Evolutionary conservation across 1,140 invertebrate species (phyloP), one percentile per base, ranked within the genome.

Genomic region (Hesperophylax magnus): DNA sequence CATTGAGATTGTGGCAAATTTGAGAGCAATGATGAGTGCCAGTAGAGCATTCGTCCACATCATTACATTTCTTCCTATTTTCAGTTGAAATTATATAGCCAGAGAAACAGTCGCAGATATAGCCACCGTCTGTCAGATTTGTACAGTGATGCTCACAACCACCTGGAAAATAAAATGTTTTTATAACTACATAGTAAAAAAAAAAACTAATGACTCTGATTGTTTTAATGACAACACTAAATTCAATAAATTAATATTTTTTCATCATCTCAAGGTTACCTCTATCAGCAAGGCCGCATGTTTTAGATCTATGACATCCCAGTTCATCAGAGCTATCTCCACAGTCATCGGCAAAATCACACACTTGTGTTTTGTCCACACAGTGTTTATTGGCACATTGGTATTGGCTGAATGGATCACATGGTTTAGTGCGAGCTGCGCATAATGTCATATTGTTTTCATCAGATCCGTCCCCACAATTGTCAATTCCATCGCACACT

Each of bases 361-460:
- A 99, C 0, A 98, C 92, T 86, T 94, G 94, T 0, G 89, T 86
- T 27, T 94, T 91, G 34, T 94, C 93, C 63, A 99, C 93, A 87
- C 98, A 99, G 78, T 95, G 95, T 74, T 96, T 94, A 89, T 99
- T 99, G 39, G 94, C 93, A 88, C 98, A 99, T 84, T 96, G 94
- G 86, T 95, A 98, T 87, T 97, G 95, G 1, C 89, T 89, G 78
- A 93, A 92, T 0, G 93, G 91, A 85, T 96, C 93, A 87, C 96
- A 97, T 6, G 94, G 93, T 81, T 93, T 92, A 60, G 92, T 90
- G 80, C 92, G 92, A n/a, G 91, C 90, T 2, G 93, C 92, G 85
- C 96, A 98, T 67, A 97, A 88, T 1, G 95, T 97, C 92, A 97
- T 95, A 89, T 97, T 97, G 86, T 98, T 98, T 88, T 98, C 97